A percentile compares a stretch with the other conserved stretches of the same genome.
These are phyloP conservation scores for Eulacestoma nigropectus DNA, from an alignment of 2,113 vertebrate species.

Conservation along the genomic window DNA sequence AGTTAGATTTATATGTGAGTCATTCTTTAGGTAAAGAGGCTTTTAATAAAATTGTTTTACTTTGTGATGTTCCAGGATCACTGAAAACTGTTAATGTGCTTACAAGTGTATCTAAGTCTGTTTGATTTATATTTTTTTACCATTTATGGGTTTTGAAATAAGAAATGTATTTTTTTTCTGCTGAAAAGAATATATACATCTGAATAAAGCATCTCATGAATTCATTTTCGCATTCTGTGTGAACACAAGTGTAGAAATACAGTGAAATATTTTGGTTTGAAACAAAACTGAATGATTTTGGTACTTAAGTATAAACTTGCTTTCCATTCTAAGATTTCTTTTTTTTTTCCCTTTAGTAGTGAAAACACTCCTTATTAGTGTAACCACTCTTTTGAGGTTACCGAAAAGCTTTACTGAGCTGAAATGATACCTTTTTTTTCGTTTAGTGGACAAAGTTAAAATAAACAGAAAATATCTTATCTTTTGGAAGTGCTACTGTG, in stretches of 20 bases:
- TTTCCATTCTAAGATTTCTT: background rate
- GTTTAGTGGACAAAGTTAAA: background rate
- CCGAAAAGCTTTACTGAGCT: background rate
- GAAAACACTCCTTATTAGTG: background rate
- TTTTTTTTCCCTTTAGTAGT: background rate
- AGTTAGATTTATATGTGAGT: background rate
- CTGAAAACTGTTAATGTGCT: background rate
- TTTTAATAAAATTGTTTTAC: background rate
- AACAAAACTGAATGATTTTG: background rate
- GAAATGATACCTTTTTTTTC: background rate
- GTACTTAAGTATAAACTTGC: background rate
- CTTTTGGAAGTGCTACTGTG: background rate
- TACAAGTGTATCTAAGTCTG: background rate
- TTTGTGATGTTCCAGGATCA: background rate
- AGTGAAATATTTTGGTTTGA: background rate
- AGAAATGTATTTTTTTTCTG: background rate
- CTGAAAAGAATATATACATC: background rate
- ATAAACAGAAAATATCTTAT: background rate
- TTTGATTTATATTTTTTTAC: background rate
- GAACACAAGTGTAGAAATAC: background rate
- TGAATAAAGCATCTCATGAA: background rate
- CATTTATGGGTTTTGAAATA: background rate
- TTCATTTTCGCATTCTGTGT: background rate
- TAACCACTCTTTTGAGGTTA: background rate
- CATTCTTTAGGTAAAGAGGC: background rate